Percentiles rank a stretch among this genome's conserved stretches.
Evolutionary conservation across 2,797 vertebrate species (phyloP).

Genomic region (Gallinago nigripennis): DNA sequence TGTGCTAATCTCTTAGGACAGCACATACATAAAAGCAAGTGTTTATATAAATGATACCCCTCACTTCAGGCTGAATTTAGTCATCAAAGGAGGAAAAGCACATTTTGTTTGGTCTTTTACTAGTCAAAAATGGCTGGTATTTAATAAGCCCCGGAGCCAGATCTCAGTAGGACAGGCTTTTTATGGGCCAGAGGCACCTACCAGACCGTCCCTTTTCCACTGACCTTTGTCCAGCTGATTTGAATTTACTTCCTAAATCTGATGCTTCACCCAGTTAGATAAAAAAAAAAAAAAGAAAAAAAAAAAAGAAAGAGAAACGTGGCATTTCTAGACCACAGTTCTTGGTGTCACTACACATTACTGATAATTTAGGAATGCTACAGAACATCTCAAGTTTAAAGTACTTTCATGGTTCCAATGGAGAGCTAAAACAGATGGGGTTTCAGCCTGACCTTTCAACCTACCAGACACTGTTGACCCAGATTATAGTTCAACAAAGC

Average conservation of each 20-base stretch:
- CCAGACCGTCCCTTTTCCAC: not conserved
- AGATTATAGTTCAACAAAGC: constrained; percentile 56
- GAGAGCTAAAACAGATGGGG: constrained; percentile 69
- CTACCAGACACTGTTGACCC: constrained; percentile 47
- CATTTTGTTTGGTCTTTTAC: constrained; percentile 81
- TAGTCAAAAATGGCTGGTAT: constrained; percentile 60
- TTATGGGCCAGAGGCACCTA: constrained; percentile 60
- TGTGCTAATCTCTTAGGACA: constrained; percentile 54
- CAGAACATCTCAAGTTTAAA: constrained; percentile 70
- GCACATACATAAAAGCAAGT: constrained; percentile 45
- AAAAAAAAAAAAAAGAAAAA: constrained; percentile 15
- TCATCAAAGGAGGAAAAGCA: constrained; percentile 68
- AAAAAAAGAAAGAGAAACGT: not conserved
- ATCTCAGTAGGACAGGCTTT: constrained; percentile 65
- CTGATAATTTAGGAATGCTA: constrained; percentile 56
- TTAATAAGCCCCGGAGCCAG: constrained; percentile 79
- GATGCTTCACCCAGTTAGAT: constrained; percentile 26
- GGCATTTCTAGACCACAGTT: constrained; percentile 64
- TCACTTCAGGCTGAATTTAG: constrained; percentile 49
- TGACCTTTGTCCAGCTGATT: constrained; percentile 59
- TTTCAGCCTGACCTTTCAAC: constrained; percentile 65
- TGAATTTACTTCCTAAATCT: constrained; percentile 60
- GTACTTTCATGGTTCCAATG: constrained; percentile 50
- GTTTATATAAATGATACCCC: constrained; percentile 64
- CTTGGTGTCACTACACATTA: constrained; percentile 72